Percentiles rank a stretch among this genome's conserved stretches.
These are phyloP conservation scores for Paradoxurus hermaphroditus DNA, from an alignment of 2,113 vertebrate species.

Conservation along the genomic window DNA sequence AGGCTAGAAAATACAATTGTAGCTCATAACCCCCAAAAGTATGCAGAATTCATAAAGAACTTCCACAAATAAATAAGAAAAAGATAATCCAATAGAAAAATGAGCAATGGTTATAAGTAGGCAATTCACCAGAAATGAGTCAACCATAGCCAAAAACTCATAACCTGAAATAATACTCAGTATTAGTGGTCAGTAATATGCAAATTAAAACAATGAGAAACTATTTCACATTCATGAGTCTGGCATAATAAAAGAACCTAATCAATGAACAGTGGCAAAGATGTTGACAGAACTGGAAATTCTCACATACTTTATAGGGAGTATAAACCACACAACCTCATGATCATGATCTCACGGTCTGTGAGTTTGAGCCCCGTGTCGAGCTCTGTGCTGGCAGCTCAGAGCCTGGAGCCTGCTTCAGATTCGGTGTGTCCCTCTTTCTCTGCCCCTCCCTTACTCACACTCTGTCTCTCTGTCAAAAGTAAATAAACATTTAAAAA, in stretches of 20 bases:
- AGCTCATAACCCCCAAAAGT: neutral
- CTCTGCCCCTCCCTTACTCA: too few species aligned
- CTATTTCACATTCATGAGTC: neutral
- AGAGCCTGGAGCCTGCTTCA: too few species aligned
- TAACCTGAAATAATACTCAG: conserved; percentile 9
- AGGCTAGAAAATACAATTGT: neutral
- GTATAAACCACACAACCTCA: neutral
- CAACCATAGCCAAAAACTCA: neutral
- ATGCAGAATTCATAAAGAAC: neutral
- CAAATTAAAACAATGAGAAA: neutral
- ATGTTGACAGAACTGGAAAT: neutral
- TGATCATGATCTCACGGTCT: too few species aligned
- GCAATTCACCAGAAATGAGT: neutral
- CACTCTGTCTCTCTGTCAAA: too few species aligned
- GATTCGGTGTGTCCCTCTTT: too few species aligned
- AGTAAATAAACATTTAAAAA: too few species aligned
- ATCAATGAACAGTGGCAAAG: neutral
- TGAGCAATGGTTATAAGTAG: neutral
- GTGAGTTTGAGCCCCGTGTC: too few species aligned
- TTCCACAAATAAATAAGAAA: neutral
- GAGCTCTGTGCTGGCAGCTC: too few species aligned
- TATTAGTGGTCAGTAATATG: neutral
- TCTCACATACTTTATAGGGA: neutral
- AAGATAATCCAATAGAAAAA: neutral
- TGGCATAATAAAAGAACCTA: conserved; percentile 1